Percentiles rank a stretch among this genome's conserved stretches.
phyloP scores from a whole-genome alignment of 2,113 vertebrate species.

The Larimichthys polyactis region DNA sequence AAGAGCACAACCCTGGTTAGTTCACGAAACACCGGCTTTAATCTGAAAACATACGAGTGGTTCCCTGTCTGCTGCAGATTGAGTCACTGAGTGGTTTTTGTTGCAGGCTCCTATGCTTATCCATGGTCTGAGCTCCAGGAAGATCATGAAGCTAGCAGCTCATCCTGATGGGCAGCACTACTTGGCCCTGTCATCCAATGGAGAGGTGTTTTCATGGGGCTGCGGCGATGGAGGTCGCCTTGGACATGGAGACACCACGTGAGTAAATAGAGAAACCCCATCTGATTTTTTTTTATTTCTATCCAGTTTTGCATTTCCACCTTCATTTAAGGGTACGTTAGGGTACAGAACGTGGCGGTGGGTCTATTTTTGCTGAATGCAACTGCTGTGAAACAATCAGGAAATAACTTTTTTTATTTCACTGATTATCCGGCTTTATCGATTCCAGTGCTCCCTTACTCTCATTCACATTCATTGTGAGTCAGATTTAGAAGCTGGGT shows the following conservation, averaged over 20 bases:
- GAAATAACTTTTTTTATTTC: too few species aligned
- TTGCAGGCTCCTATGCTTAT: constrained; percentile 92
- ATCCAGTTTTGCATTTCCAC: background rate
- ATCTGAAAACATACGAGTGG: background rate
- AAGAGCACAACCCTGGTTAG: constrained; percentile 94
- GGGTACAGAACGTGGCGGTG: too few species aligned
- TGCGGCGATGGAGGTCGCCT: constrained; percentile 96
- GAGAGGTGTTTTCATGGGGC: constrained; percentile 98
- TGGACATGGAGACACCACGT: constrained; percentile 98
- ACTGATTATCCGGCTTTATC: too few species aligned
- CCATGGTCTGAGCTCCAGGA: constrained; percentile 92
- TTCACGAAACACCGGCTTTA: background rate
- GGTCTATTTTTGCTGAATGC: too few species aligned
- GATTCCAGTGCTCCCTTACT: too few species aligned
- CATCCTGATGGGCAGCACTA: constrained; percentile 99
- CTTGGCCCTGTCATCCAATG: constrained; percentile 92
- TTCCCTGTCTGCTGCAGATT: background rate
- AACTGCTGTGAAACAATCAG: too few species aligned
- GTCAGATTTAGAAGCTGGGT: too few species aligned
- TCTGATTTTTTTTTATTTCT: background rate
- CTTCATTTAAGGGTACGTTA: background rate
- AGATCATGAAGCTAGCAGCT: constrained; percentile 94
- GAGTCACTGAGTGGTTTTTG: constrained; percentile 20
- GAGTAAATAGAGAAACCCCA: constrained; percentile 62
- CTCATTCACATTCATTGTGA: too few species aligned